Conservation (phyloP, 1,140 invertebrate genomes). For the Brachionus rotundiformis region DNA sequence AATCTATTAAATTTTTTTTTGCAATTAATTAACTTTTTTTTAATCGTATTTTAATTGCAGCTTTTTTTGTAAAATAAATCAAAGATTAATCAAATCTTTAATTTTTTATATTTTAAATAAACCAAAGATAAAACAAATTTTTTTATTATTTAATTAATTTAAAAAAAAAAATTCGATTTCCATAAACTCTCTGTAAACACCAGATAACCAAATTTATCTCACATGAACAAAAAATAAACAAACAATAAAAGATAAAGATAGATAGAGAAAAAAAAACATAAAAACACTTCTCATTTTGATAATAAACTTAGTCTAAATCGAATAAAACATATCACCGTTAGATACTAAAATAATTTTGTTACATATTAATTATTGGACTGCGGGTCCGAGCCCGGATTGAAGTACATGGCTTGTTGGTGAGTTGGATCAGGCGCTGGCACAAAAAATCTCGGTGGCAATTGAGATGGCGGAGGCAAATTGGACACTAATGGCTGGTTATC, state of each 20-base stretch:
- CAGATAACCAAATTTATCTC: not conserved
- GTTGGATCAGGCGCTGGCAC: not conserved
- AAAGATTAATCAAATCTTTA: constrained; percentile 24
- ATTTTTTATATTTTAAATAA: not conserved
- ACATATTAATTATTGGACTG: not conserved
- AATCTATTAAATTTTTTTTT: too few species aligned
- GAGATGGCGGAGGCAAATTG: constrained; percentile 41
- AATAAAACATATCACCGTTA: constrained; percentile 11
- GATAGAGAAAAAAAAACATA: not conserved
- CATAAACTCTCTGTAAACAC: not conserved
- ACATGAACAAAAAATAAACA: not conserved
- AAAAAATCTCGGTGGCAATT: constrained; percentile 46
- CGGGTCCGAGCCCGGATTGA: not conserved
- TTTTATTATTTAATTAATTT: constrained; percentile 3
- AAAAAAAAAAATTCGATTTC: constrained; percentile 2
- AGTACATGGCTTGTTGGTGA: not conserved
- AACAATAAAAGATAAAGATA: too few species aligned
- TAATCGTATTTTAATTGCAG: too few species aligned
- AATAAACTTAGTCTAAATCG: constrained; percentile 1
- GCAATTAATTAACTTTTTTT: too few species aligned
- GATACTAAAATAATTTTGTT: constrained; percentile 3
- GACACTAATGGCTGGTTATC: not conserved
- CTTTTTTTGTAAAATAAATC: too few species aligned
- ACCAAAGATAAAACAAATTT: not conserved
- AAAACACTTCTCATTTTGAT: not conserved